Conservation (phyloP, 2,113 vertebrate genomes). For the Peromyscus maniculatus region DNA sequence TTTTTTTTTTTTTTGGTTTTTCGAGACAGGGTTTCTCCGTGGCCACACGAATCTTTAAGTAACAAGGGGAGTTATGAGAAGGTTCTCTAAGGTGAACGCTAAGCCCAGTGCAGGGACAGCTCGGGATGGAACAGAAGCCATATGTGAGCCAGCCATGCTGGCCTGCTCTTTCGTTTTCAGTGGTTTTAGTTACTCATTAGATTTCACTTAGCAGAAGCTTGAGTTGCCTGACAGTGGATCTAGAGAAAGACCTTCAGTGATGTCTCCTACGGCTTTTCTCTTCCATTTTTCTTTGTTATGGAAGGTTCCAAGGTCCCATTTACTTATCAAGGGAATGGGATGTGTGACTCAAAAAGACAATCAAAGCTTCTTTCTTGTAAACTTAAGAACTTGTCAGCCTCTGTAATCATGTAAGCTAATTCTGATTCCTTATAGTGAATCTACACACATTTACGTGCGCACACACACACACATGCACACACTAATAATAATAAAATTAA, state of each 20-base stretch:
- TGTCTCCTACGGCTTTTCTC: not conserved
- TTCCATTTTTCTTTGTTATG: not conserved
- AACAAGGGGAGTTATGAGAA: not conserved
- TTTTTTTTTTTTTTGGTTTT: too few species aligned
- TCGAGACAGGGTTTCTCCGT: too few species aligned
- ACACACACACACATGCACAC: not conserved
- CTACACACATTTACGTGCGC: not conserved
- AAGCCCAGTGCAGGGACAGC: not conserved
- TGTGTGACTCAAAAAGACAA: not conserved
- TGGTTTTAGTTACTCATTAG: not conserved
- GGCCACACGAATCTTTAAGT: not conserved
- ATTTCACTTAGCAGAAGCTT: not conserved
- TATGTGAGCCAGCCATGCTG: not conserved
- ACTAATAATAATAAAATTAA: not conserved
- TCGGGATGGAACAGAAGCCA: not conserved
- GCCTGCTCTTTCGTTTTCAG: not conserved
- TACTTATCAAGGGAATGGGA: not conserved
- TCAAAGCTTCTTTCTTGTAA: not conserved
- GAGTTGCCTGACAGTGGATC: not conserved
- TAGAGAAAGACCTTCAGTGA: not conserved
- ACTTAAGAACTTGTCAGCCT: not conserved
- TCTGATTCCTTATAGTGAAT: not conserved
- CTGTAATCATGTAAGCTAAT: not conserved
- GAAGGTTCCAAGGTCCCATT: constrained; percentile 7
- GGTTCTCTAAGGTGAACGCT: not conserved